phyloP scores from a whole-genome alignment of 1,140 invertebrate genomes.

The Vanessa atalanta region DNA sequence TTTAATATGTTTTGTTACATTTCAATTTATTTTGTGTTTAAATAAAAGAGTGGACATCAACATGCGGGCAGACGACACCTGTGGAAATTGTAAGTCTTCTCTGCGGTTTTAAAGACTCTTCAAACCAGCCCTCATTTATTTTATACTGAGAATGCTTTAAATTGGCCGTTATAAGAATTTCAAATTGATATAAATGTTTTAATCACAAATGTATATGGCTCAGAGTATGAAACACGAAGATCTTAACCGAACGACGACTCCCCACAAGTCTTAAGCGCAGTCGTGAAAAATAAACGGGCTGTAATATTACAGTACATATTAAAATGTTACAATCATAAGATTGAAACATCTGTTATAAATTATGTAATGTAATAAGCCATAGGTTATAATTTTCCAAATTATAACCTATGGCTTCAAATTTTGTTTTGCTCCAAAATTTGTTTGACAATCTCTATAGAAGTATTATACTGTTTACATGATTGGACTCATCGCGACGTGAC shows the following conservation, averaged over 20 bases:
- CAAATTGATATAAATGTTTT: no score
- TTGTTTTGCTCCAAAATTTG: background rate
- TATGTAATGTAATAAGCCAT: no score
- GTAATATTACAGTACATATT: no score
- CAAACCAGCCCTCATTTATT: slow-evolving; percentile 17
- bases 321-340: no score
- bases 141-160: background rate
- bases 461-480: slow-evolving; percentile 31
- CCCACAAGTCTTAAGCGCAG: no score
- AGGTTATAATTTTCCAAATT: no score
- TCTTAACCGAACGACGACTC: no score
- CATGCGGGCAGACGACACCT: slow-evolving; percentile 65
- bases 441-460: background rate
- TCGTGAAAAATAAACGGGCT: no score
- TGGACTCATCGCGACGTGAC: slow-evolving; percentile 48
- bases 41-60: slow-evolving; percentile 12
- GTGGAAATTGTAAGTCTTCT: slow-evolving; percentile 73
- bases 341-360: no score
- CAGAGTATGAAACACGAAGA: no score
- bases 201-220: no score
- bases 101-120: slow-evolving; percentile 56
- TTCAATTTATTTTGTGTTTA: background rate
- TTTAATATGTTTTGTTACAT: background rate
- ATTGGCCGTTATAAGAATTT: background rate
- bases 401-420: no score